phyloP scores from a whole-genome alignment of 23 tunicate genomes.

The Trididemnum nubilum region DNA sequence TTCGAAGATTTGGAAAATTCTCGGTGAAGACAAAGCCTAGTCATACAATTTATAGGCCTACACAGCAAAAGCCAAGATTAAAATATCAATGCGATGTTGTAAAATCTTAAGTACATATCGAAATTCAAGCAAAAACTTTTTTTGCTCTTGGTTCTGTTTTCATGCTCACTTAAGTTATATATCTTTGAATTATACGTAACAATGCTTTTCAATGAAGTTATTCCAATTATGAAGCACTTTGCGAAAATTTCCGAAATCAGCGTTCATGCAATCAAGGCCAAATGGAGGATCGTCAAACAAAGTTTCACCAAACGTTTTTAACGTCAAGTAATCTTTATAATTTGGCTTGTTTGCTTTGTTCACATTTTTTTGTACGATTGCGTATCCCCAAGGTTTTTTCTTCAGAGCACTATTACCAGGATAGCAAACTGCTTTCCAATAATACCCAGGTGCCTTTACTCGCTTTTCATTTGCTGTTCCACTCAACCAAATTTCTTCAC shows the following conservation, averaged over 20 bases:
- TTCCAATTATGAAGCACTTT: conserved; percentile 33
- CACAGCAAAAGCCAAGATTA: too few species aligned
- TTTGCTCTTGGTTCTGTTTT: too few species aligned
- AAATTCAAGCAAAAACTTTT: too few species aligned
- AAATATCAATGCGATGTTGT: too few species aligned
- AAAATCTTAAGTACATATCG: too few species aligned
- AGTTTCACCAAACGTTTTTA: conserved; percentile 46
- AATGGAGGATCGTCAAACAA: conserved; percentile 62
- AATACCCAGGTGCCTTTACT: conserved; percentile 80
- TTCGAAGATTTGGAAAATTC: too few species aligned
- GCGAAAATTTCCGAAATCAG: conserved; percentile 54
- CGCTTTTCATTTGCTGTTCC: conserved; percentile 24
- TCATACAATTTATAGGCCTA: too few species aligned
- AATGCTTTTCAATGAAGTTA: neutral
- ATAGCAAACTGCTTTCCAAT: conserved; percentile 96
- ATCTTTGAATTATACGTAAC: too few species aligned
- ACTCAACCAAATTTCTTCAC: conserved; percentile 56
- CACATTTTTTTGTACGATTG: conserved; percentile 58
- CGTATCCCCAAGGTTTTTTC: conserved; percentile 72
- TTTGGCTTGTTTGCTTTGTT: conserved; percentile 16
- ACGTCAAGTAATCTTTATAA: conserved; percentile 30
- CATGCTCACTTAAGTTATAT: too few species aligned
- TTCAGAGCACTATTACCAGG: conserved; percentile 58
- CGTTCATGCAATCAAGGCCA: conserved; percentile 71
- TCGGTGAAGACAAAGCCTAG: too few species aligned